phyloP scores from a whole-genome alignment of 2,797 vertebrate species.

The Paratrypauchen microcephalus region DNA sequence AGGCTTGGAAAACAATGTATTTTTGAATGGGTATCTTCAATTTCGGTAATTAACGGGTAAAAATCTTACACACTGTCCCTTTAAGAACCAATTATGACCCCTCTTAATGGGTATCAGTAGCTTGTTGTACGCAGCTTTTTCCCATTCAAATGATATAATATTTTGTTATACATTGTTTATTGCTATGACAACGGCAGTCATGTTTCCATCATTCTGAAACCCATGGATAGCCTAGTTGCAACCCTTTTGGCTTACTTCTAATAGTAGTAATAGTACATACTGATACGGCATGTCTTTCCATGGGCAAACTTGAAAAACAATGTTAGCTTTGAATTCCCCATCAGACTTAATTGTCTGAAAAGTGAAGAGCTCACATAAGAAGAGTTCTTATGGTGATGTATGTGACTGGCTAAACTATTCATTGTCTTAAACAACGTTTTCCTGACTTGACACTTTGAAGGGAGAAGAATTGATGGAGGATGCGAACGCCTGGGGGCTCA shows the following conservation, averaged over 20 bases:
- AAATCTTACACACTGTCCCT: too few relatives aligned
- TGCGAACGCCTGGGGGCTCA: conserved; percentile 47
- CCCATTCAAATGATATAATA: too few relatives aligned
- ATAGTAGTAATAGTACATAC: too few relatives aligned
- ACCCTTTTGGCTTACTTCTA: not conserved
- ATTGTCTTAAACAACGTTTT: conserved; percentile 58
- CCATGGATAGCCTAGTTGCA: not conserved
- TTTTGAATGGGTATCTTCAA: too few relatives aligned
- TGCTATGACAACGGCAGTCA: too few relatives aligned
- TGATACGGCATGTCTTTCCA: not conserved
- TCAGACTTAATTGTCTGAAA: conserved; percentile 20
- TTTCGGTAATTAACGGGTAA: too few relatives aligned
- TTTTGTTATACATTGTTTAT: too few relatives aligned
- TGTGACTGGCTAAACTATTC: conserved; percentile 40
- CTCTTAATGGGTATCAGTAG: too few relatives aligned
- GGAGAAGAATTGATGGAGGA: conserved; percentile 55
- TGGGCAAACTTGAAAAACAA: conserved; percentile 9
- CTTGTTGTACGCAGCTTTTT: too few relatives aligned
- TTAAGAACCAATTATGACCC: too few relatives aligned
- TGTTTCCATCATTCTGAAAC: too few relatives aligned
- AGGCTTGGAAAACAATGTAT: too few relatives aligned
- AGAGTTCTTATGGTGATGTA: conserved; percentile 35
- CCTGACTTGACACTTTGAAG: conserved; percentile 71
- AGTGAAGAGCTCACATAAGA: conserved; percentile 45
- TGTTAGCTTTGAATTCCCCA: conserved; percentile 14